These are phyloP conservation scores for Athrips mouffetella DNA, from an alignment of 2,888 invertebrate species.

Conservation along the genomic window DNA sequence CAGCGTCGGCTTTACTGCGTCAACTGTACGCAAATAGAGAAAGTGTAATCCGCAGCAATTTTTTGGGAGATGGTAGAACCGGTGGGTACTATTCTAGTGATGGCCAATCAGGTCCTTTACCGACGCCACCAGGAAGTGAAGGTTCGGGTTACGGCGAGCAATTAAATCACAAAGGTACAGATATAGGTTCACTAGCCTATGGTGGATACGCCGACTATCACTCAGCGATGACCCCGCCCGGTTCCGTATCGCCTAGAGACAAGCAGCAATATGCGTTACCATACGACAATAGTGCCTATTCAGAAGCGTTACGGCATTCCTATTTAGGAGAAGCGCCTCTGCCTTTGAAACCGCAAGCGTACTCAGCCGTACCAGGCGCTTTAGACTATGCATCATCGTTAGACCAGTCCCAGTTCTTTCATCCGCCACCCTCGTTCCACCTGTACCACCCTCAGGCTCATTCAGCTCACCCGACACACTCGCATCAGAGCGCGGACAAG, in stretches of 20 bases:
- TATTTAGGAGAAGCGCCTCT: constrained; percentile 77
- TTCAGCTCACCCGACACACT: constrained; percentile 61
- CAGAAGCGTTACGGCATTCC: constrained; percentile 79
- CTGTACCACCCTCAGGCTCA: constrained; percentile 86
- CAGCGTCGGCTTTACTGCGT: constrained; percentile 92
- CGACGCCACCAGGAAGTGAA: constrained; percentile 94
- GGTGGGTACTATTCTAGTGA: constrained; percentile 76
- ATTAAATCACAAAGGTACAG: constrained; percentile 73
- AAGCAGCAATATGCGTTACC: constrained; percentile 81
- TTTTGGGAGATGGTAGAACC: constrained; percentile 67
- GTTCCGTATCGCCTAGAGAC: constrained; percentile 96
- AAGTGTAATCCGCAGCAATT: constrained; percentile 95
- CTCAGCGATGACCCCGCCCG: constrained; percentile 97
- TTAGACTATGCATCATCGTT: constrained; percentile 82
- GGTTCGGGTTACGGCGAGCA: constrained; percentile 84
- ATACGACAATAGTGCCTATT: constrained; percentile 80
- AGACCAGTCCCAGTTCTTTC: constrained; percentile 93
- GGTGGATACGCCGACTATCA: constrained; percentile 88
- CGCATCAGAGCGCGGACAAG: constrained; percentile 75
- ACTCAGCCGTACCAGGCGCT: constrained; percentile 84
- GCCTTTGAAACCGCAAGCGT: constrained; percentile 94
- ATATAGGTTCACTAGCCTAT: constrained; percentile 80
- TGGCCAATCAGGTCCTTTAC: constrained; percentile 85
- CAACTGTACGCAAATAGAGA: constrained; percentile 96
- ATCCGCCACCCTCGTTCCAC: constrained; percentile 88